Evolutionary conservation across 2,888 invertebrate genomes (phyloP), one percentile per base, ranked within the genome.

Genomic region (Drosophila parthenogenetica): DNA sequence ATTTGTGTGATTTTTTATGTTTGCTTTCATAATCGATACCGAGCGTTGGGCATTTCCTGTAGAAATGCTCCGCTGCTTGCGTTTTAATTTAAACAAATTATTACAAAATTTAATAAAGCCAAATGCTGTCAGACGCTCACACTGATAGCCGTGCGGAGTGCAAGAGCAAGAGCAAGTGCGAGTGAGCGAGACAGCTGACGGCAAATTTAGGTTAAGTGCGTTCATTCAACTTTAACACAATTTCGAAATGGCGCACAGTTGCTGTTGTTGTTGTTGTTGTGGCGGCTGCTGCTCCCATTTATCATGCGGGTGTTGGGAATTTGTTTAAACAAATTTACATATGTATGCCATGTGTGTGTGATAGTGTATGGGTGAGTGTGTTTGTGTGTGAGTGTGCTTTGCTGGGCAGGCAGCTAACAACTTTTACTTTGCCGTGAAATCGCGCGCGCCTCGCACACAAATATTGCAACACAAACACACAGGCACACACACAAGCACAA

Each of bases 201-300:
- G 14, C 57, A 79, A 81, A 91, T 90, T 91, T 91, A 69, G 91
- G 91, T 91, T 91, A 91, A 91, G 91, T 91, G 90, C 91, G 91
- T 91, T 90, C 91, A 79, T 91, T 91, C 91, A 91, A 91, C 91
- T 90, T 88, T 90, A 85, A 82, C 91, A 91, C 89, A 88, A 91
- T 91, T 91, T 91, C 81, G 81, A 81, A 84, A 89, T 87, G 87
- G 82, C 81, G 79, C 79, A 70, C 65, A 73, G 61, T 61, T 61
- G 61, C 58, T 61, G 63, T 57, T 61, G 57, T 37, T 57, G 61
- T 32, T 59, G 58, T 29, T 57, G 69, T 50, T 73, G 62, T 71
- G 48, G 43, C 16, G 66, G 71, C 17, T 72, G 60, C 39, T 79
- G 75, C 51, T 80, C 73, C 66, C 74, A 81, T 84, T 81, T 76